Evolutionary conservation across 2,888 invertebrate genomes (phyloP), one percentile per base, ranked within the genome.

Genomic region (Ethmia dodecea): DNA sequence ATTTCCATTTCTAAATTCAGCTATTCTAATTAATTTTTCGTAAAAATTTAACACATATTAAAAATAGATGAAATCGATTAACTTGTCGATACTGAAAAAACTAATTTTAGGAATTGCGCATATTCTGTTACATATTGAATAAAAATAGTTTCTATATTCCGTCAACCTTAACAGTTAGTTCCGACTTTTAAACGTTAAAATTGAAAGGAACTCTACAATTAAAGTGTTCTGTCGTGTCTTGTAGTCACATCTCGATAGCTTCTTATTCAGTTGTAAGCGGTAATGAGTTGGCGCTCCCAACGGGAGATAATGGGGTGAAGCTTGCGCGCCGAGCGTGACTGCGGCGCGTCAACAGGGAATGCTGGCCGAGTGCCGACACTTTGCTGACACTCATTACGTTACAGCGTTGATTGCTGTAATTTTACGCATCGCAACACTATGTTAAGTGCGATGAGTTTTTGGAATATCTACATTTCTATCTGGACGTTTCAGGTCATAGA

Each of bases 401-500:
- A 31, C 20, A n/a, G n/a, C 9, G 18, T 18, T 18, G 6, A 11
- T 10, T 13, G 2, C 11, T 15, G 30, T 33, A 18, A 31, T 38
- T 38, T 34, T 28, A 38, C 38, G 31, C 34, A 11, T 29, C 32
- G 31, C 22, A 9, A 14, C 11, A 6, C 28, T 12, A 22, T 16
- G 2, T 31, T 13, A 14, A 31, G n/a, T 22, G 3, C 11, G 11
- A 26, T 6, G 11, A n/a, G 10, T 26, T 26, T 9, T 26, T 10
- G 11, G n/a, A 26, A 26, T 5, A 5, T 18, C 18, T 18, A 5
- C 8, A 5, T n/a, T 9, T 3, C 26, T 11, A 11, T 3, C n/a
- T n/a, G n/a, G n/a, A n/a, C n/a, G 28, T 60, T 37, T 24, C 42
- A 84, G 84, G 79, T 77, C 15, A 64, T 86, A 32, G 80, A 86